Evolutionary conservation across 2,888 invertebrate genomes (phyloP).

Genomic region (Diogma glabrata): DNA sequence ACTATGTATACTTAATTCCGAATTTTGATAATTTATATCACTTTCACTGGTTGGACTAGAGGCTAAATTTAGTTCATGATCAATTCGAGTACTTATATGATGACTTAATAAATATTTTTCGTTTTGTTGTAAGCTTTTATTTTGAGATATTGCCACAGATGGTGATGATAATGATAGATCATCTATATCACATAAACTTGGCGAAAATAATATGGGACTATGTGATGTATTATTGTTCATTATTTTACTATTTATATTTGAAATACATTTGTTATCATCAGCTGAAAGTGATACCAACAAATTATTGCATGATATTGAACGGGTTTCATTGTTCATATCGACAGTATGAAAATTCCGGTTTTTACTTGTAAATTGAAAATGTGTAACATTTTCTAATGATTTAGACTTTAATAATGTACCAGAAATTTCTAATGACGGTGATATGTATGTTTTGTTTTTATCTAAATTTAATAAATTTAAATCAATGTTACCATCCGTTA

Average conservation of each 20-base stretch:
- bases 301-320: constrained; percentile 24
- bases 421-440: constrained; percentile 32
- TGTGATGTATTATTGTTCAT: background rate
- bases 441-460: constrained; percentile 32
- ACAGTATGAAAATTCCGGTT: background rate
- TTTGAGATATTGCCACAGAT: background rate
- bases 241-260: constrained; percentile 9
- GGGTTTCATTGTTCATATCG: constrained; percentile 15
- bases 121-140: constrained; percentile 8
- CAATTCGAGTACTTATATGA: background rate
- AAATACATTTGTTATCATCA: constrained; percentile 10
- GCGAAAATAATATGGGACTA: constrained; percentile 25
- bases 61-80: constrained; percentile 13
- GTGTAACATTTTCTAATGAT: constrained; percentile 19
- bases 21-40: constrained; percentile 52
- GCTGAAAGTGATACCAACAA: constrained; percentile 15
- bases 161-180: constrained; percentile 21
- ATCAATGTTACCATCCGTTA: constrained; percentile 11
- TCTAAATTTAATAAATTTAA: constrained; percentile 24
- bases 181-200: constrained; percentile 24
- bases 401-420: constrained; percentile 18
- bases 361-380: background rate
- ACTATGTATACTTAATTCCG: constrained; percentile 51
- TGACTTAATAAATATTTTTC: constrained; percentile 1
- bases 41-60: constrained; percentile 44